Conservation (phyloP, 2,797 vertebrate species). For the Hypotaenidia philippensis region DNA sequence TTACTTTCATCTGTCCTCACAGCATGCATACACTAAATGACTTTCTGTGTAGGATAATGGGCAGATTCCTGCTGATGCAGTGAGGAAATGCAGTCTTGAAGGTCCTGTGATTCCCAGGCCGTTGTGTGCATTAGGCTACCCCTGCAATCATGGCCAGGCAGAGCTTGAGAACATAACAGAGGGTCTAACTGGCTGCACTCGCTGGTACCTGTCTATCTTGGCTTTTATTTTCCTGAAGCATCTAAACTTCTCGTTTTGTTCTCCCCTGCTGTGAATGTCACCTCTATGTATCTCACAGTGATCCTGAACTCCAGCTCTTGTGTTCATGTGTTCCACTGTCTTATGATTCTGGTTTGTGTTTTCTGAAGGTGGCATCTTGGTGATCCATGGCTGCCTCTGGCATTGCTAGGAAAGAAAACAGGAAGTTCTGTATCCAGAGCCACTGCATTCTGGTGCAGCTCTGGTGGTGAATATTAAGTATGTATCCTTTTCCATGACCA, state of each 20-base stretch:
- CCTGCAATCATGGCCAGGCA: neutral
- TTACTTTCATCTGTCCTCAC: neutral
- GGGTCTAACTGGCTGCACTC: neutral
- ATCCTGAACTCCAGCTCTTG: neutral
- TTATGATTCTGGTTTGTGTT: neutral
- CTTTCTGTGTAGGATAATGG: neutral
- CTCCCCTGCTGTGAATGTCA: neutral
- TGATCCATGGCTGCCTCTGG: neutral
- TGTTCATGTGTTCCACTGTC: neutral
- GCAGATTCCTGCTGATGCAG: neutral
- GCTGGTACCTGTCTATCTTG: neutral
- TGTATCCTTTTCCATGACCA: neutral
- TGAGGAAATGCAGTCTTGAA: neutral
- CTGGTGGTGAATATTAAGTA: neutral
- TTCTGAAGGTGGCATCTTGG: neutral
- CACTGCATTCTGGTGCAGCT: neutral
- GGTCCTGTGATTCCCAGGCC: neutral
- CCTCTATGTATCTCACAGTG: fast-evolving
- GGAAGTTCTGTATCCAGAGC: neutral
- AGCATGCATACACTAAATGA: neutral
- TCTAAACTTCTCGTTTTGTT: neutral
- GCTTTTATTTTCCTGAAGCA: neutral
- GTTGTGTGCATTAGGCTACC: neutral
- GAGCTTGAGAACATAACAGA: neutral
- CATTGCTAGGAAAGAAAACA: neutral